Base-by-base conservation (phyloP, 2,797 vertebrate genomes). In the Pelobates cultripes region DNA sequence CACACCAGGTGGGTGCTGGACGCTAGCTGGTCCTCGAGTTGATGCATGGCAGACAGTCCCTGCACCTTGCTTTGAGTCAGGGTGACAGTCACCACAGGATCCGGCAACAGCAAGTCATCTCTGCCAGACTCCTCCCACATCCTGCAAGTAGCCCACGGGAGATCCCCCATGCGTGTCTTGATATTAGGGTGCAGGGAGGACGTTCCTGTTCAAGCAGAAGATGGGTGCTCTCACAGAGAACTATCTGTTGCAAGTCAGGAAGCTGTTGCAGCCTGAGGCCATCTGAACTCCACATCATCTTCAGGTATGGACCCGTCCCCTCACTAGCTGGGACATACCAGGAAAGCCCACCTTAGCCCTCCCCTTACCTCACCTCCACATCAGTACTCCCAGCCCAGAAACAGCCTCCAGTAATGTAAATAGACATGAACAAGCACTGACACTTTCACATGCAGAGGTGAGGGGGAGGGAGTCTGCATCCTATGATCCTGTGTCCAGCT, bases 1-100 rank as follows among this genome's bases (percentile, higher is more conserved):
- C 95, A 94, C 88, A 94, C 94, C 91, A 99, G 93, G 92, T 96
- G 94, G 86, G 95, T 92, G 77, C 96, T 96, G 87, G 97, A 94
- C n/a, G 89, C 88, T 82, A 92, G 85, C 86, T 95, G 93, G 69
- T 91, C 92, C 71, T 92, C 92, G 79, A 91, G 87, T 0, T 90
- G 89, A 94, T 94, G 94, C 94, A 94, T 96, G 67, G 44, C 55
- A 66, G 71, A 75, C 10, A 7, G 41, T 43, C 41, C 3, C 53
- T 44, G 83, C 86, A 86, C 77, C 86, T 89, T 45, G 53, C 72
- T 71, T 57, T 44, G 0, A 75, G 17, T 8, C 70, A 69, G 41
- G 9, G 47, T 69, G 44, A 28, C 55, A n/a, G 77, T 40, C 64
- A 42, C 41, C 12, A 44, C 41, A 68, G 45, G 55, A 63, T 75